phyloP scores from a whole-genome alignment of 2,113 vertebrate species.

The Zootoca vivipara region DNA sequence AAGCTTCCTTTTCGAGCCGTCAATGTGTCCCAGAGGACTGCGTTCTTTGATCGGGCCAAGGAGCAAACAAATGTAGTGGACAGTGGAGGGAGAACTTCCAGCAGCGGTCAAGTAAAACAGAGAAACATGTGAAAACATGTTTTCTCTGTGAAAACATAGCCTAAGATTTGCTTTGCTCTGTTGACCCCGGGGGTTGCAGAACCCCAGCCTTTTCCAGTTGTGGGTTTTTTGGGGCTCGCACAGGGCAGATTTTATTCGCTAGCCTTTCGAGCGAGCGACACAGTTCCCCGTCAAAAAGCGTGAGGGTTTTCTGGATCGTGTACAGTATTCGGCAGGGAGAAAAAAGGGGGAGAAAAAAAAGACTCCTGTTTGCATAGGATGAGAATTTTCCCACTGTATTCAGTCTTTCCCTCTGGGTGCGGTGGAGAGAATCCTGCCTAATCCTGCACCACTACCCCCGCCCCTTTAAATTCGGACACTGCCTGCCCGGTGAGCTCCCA shows the following conservation, averaged over 20 bases:
- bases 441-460: not conserved
- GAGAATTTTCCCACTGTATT: not conserved
- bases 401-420: not conserved
- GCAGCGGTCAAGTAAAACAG: too few species aligned
- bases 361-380: not conserved
- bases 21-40: too few species aligned
- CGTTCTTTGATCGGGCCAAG: too few species aligned
- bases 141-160: too few species aligned
- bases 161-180: too few species aligned
- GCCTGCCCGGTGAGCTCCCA: not conserved
- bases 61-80: too few species aligned
- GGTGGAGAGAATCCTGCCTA: not conserved
- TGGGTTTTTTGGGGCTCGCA: not conserved
- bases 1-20: too few species aligned
- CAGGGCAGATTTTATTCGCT: not conserved
- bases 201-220: too few species aligned
- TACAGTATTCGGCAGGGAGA: not conserved
- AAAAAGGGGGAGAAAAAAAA: not conserved
- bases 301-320: not conserved
- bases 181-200: too few species aligned
- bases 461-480: conserved; percentile 1
- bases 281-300: not conserved
- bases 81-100: too few species aligned
- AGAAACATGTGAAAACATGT: too few species aligned
- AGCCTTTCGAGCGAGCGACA: not conserved